Conservation (phyloP, 2,888 invertebrate genomes). For the Drosophila buzzatii region DNA sequence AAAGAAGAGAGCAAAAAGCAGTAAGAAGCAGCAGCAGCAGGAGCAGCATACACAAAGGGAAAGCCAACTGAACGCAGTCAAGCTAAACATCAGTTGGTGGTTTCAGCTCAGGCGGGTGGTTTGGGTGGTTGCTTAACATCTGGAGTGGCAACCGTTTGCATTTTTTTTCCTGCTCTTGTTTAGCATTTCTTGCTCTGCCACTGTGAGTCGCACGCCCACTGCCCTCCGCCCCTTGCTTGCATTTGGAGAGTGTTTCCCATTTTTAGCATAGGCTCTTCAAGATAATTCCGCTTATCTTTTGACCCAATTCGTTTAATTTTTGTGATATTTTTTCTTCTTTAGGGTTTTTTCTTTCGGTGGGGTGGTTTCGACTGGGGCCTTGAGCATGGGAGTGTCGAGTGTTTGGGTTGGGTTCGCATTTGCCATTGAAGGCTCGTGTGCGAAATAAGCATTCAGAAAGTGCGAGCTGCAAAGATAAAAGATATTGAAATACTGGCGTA, state of each 20-base stretch:
- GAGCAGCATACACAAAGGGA: background rate
- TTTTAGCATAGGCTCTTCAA: conserved; percentile 73
- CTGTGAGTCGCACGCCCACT: background rate
- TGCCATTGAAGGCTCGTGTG: conserved; percentile 28
- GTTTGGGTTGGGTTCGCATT: conserved; percentile 18
- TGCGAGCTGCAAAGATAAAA: conserved; percentile 16
- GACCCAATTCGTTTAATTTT: conserved; percentile 76
- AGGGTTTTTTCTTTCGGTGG: conserved; percentile 34
- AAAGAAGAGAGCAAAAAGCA: background rate
- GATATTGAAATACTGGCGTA: conserved; percentile 1
- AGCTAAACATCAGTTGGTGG: conserved; percentile 39
- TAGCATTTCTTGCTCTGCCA: conserved; percentile 35
- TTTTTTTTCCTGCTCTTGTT: conserved; percentile 25
- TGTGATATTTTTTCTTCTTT: conserved; percentile 28
- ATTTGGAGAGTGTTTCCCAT: conserved; percentile 42
- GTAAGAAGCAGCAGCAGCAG: background rate
- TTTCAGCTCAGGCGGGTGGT: conserved; percentile 9
- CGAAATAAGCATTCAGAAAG: conserved; percentile 35
- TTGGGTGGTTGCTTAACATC: conserved; percentile 20
- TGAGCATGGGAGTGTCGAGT: conserved; percentile 59
- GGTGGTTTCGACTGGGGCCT: conserved; percentile 24
- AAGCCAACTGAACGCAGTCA: conserved; percentile 31
- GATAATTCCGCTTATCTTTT: conserved; percentile 80
- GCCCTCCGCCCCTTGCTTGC: background rate
- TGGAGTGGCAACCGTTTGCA: conserved; percentile 80